Evolutionary conservation across 2,113 vertebrate genomes (phyloP).

Genomic region (Falcunculus frontatus): DNA sequence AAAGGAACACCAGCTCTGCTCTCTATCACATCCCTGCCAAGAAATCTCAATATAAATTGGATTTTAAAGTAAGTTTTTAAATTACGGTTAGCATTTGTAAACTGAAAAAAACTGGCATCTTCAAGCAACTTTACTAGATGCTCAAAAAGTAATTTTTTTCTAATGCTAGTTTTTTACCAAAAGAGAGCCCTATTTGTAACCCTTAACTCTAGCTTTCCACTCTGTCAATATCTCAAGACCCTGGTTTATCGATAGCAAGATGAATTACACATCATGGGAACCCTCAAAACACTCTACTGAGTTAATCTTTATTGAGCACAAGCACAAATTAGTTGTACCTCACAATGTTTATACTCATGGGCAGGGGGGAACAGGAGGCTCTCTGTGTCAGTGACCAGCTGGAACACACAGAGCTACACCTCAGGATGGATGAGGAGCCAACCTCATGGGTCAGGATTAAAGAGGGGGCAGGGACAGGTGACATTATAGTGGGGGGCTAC

Average conservation of each 20-base stretch:
- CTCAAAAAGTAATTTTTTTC: background rate
- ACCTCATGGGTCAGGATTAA: background rate
- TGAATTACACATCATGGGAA: background rate
- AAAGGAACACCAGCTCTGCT: background rate
- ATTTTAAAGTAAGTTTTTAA: background rate
- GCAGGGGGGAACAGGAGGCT: background rate
- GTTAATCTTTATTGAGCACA: background rate
- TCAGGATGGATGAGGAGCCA: background rate
- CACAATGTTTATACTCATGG: background rate
- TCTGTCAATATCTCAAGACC: background rate
- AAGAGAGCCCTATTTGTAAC: background rate
- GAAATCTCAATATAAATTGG: background rate
- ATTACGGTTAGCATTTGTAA: background rate
- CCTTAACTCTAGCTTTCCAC: background rate
- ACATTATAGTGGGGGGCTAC: background rate
- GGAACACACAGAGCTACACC: background rate
- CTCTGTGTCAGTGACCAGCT: background rate
- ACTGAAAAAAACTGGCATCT: background rate
- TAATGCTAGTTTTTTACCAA: background rate
- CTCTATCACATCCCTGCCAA: background rate
- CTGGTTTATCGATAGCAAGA: background rate
- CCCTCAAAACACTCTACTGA: background rate
- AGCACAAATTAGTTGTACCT: background rate
- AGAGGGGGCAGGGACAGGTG: background rate
- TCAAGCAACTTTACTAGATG: background rate